Conservation (phyloP, 30 jellyfish, hydroid and myxozoan genomes). For the Turritopsis rubra region DNA sequence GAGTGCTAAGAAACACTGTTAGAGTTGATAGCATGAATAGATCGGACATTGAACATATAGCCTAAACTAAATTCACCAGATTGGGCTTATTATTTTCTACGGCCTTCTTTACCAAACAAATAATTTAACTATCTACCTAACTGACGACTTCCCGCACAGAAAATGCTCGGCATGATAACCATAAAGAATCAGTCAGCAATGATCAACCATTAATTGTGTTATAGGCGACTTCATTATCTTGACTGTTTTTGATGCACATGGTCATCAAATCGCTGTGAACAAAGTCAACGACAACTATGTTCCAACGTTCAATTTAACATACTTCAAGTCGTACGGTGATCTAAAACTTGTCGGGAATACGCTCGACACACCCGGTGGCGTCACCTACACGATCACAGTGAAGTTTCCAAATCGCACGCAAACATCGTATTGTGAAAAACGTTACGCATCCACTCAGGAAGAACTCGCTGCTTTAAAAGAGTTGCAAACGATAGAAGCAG, state of each 20-base stretch:
- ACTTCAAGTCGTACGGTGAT: constrained; percentile 38
- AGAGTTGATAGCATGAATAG: no score
- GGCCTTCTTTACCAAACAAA: no score
- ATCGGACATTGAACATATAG: no score
- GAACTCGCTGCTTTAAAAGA: background rate
- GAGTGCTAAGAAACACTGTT: no score
- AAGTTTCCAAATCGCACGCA: constrained; percentile 26
- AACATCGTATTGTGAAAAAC: constrained; percentile 28
- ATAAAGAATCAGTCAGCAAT: no score
- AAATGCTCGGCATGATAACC: no score
- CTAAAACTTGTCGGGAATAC: constrained; percentile 25
- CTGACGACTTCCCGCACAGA: no score
- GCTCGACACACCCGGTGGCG: constrained; percentile 42
- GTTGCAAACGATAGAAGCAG: background rate
- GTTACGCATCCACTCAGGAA: constrained; percentile 10
- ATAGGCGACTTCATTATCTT: constrained; percentile 28
- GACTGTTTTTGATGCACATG: constrained; percentile 22
- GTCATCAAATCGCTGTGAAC: constrained; percentile 29
- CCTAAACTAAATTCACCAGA: no score
- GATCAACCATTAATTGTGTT: no score
- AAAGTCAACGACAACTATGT: background rate
- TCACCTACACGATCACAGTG: constrained; percentile 35
- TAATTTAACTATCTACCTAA: no score
- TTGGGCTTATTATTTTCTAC: no score
- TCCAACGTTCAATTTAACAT: constrained; percentile 26